Evolutionary conservation across 2,797 vertebrate genomes (phyloP), one percentile per base, ranked within the genome.

Genomic region (Ceyx erithaca): DNA sequence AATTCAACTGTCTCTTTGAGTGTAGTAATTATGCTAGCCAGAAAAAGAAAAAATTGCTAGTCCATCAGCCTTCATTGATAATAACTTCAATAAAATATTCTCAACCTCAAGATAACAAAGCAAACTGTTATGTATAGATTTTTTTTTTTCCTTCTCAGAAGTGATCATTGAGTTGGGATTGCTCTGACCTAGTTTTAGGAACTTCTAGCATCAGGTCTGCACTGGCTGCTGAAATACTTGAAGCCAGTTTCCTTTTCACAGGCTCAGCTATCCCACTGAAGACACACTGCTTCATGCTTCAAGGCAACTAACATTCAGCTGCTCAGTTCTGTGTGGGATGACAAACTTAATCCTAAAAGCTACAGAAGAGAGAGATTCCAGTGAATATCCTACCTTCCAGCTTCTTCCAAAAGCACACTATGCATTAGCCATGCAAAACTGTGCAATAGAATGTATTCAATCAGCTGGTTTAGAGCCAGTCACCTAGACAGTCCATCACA

Each of bases 61-160:
- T 91, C 70, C 33, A 69, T 57, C 57, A 86, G 19, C 31, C 33
- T 52, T 92, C 41, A 64, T 75, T 87, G 73, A 80, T 22, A 85
- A 37, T 68, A 90, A 68, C 62, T 89, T 78, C 63, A 69, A 93
- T 67, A 61, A 86, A 58, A 57, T 70, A 77, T 25, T 25, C 14
- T 90, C 41, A 58, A 86, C 37, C 35, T 63, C 84, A 88, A 75
- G 10, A 17, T 33, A 77, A 41, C 19, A 76, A 88, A 69, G 37
- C 55, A 81, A 92, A 67, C 21, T 70, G 23, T 58, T 72, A 64
- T 14, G 4, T 23, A 43, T 55, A 83, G 48, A 40, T 72, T 91
- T 76, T 48, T 91, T 76, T 48, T 85, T 83, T 80, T 80, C 41
- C 35, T 72, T 88, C 71, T 70, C 64, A 72, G 59, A 86, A 90